Evolutionary conservation across 2,113 vertebrate genomes (phyloP), one percentile per base, ranked within the genome.

Genomic region (Epinephelus moara): DNA sequence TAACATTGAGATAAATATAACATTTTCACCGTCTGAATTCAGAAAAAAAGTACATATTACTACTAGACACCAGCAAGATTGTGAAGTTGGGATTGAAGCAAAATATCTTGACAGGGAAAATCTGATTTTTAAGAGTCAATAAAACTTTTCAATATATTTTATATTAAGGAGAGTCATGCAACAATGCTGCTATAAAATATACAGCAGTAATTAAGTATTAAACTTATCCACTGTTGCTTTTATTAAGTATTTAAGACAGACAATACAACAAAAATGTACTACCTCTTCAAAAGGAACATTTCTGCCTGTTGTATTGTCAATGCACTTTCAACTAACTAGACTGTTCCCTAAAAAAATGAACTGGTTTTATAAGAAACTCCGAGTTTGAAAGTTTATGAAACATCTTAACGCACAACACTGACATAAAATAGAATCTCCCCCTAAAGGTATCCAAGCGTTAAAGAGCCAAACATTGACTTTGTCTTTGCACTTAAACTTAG

Each of bases 401-500:
- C 62, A 33, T 55, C 14, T n/a, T 18, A 42, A 55, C 14, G 47
- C 23, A 59, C 47, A 56, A 33, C 53, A 55, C 60, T 23, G 6
- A 49, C 8, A 27, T 27, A 8, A 47, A 68, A 42, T 71, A 78
- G 14, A 61, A 64, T 68, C 75, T 75, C 55, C 49, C 23, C 19
- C 8, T 3, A 37, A 63, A 23, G 33, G 73, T 25, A 59, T 56
- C 33, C 3, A 33, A 82, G 56, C 80, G 17, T 72, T n/a, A 37
- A 61, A 52, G 45, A 64, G 74, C 42, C 17, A 27, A 45, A 47
- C 74, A n/a, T 3, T 6, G 3, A 80, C 74, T 81, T 86, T 13
- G 25, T 68, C 25, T 0, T 49, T 68, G 45, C 56, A 60, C 78
- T 81, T 72, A 19, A 92, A 90, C 82, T 93, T 75, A 93, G 82